These are phyloP conservation scores for Onthophagus taurus DNA, from an alignment of 1,140 invertebrate genomes.

Conservation along the genomic window DNA sequence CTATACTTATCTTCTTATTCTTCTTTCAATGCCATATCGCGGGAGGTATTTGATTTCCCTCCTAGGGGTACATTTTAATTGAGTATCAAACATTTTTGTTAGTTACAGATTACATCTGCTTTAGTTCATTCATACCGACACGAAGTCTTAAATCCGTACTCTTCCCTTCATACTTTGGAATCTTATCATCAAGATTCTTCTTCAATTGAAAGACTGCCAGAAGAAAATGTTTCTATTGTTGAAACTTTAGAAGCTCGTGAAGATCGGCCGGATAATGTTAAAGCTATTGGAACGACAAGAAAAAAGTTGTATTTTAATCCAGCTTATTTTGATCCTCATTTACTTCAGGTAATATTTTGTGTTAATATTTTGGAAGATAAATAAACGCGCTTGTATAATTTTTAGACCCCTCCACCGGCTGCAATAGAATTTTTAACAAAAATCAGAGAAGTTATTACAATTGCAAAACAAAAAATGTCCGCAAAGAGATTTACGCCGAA, in stretches of 20 bases:
- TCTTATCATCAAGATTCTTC: conserved; percentile 39
- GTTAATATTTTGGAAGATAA: not conserved
- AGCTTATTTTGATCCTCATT: conserved; percentile 76
- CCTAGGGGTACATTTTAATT: not conserved
- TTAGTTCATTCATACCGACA: conserved; percentile 51
- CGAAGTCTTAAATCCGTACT: conserved; percentile 5
- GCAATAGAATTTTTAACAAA: conserved; percentile 77
- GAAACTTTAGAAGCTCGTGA: conserved; percentile 60
- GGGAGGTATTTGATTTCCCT: too few relatives aligned
- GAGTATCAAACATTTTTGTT: conserved; percentile 18
- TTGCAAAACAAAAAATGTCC: conserved; percentile 78
- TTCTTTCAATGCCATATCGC: too few relatives aligned
- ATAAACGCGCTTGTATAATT: conserved; percentile 19
- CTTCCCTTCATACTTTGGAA: conserved; percentile 13
- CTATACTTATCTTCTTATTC: too few relatives aligned
- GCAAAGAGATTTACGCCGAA: conserved; percentile 70
- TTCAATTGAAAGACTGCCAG: conserved; percentile 60
- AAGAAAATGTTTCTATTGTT: conserved; percentile 73
- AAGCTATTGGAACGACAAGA: conserved; percentile 53
- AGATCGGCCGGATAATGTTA: conserved; percentile 49
- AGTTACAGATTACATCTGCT: conserved; percentile 56
- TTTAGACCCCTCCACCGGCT: conserved; percentile 72
- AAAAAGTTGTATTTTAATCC: conserved; percentile 81
- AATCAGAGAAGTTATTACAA: conserved; percentile 78
- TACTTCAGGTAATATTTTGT: conserved; percentile 55